Evolutionary conservation across 1,140 invertebrate genomes (phyloP).

Genomic region (Trichonephila inaurata): DNA sequence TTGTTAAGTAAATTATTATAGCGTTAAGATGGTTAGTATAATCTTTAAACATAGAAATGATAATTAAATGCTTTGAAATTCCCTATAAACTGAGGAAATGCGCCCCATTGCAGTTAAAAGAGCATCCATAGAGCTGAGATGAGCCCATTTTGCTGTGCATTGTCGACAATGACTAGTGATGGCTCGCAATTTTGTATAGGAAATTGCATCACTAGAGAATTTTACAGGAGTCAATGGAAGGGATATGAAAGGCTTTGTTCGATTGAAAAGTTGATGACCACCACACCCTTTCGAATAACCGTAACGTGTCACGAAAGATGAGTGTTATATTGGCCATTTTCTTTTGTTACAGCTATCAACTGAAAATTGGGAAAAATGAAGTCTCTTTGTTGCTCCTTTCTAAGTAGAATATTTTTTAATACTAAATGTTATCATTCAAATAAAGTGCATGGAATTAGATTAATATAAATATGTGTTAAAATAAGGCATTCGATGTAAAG

Average conservation of each 20-base stretch:
- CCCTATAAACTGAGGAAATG: background rate
- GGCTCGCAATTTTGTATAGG: background rate
- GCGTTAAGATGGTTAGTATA: background rate
- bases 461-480: too few relatives aligned
- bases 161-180: background rate
- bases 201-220: background rate
- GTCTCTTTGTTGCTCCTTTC: too few relatives aligned
- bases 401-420: too few relatives aligned
- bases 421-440: too few relatives aligned
- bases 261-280: slow-evolving; percentile 9
- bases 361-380: too few relatives aligned
- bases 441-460: too few relatives aligned
- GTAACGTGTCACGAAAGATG: background rate
- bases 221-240: slow-evolving; percentile 11
- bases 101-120: background rate
- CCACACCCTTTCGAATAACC: background rate
- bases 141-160: background rate
- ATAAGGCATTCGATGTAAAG: too few relatives aligned
- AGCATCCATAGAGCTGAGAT: background rate
- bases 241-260: background rate
- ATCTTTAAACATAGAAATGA: background rate
- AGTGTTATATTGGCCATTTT: background rate
- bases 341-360: background rate
- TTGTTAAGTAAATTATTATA: too few relatives aligned
- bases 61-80: background rate